Evolutionary conservation across 1,140 invertebrate genomes (phyloP).

Genomic region (Sweltsa coloradensis): DNA sequence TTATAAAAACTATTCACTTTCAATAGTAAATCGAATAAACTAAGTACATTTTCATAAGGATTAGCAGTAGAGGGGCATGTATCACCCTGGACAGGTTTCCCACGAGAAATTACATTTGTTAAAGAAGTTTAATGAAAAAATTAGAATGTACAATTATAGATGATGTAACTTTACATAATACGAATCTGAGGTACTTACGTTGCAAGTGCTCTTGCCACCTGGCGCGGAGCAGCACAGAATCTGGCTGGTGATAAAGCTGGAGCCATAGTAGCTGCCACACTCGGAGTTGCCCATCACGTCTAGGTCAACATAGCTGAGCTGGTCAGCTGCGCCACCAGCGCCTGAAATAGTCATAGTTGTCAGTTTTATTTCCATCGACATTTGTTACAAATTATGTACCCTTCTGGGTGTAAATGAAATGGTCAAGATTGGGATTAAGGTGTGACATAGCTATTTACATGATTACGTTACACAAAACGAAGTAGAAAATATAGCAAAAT

Average conservation of each 20-base stretch:
- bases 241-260: not conserved
- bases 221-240: slow-evolving; percentile 6
- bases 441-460: not conserved
- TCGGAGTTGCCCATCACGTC: slow-evolving; percentile 6
- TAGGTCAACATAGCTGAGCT: slow-evolving; percentile 1
- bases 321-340: not conserved
- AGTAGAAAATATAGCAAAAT: not conserved
- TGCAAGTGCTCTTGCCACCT: slow-evolving; percentile 7
- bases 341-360: slow-evolving; percentile 9
- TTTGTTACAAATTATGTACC: not conserved
- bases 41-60: too few species aligned
- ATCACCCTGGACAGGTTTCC: too few species aligned
- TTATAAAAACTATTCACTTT: too few species aligned
- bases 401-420: not conserved
- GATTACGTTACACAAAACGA: not conserved
- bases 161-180: too few species aligned
- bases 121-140: too few species aligned
- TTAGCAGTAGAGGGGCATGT: too few species aligned
- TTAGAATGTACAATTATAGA: too few species aligned
- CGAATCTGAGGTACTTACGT: slow-evolving; percentile 9
- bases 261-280: slow-evolving; percentile 5
- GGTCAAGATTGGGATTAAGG: not conserved
- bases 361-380: too few species aligned
- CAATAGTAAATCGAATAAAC: too few species aligned
- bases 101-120: too few species aligned